Percentiles rank a stretch among this genome's conserved stretches.
phyloP scores from a whole-genome alignment of 2,888 invertebrate genomes.

The Drosophila gaucha region DNA sequence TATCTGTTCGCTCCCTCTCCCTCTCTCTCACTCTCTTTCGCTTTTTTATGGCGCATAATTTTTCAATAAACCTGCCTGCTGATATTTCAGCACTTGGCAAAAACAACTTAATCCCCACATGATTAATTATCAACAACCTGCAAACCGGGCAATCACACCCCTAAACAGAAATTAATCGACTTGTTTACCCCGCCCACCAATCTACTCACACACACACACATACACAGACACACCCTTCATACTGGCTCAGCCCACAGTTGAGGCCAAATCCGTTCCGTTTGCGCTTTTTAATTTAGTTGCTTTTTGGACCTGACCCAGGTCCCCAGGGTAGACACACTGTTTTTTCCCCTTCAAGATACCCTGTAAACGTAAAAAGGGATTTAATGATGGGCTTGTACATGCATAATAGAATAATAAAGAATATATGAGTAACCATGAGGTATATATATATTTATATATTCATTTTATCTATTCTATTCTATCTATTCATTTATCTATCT shows the following conservation, averaged over 20 bases:
- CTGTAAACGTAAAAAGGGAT: neutral
- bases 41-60: slow-evolving; percentile 58
- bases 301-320: slow-evolving; percentile 25
- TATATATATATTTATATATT: too few species aligned
- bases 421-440: too few species aligned
- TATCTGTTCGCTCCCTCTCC: neutral
- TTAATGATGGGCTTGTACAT: neutral
- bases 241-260: slow-evolving; percentile 9
- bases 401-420: too few species aligned
- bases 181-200: slow-evolving; percentile 33
- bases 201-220: neutral
- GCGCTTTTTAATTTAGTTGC: slow-evolving; percentile 73
- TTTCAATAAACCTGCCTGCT: slow-evolving; percentile 68
- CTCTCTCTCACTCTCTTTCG: slow-evolving; percentile 1
- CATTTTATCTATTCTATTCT: too few species aligned
- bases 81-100: slow-evolving; percentile 40
- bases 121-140: slow-evolving; percentile 77
- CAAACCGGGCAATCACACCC: slow-evolving; percentile 34
- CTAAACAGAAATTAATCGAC: slow-evolving; percentile 66
- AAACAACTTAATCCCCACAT: slow-evolving; percentile 73
- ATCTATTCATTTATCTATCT: neutral
- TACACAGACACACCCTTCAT: neutral
- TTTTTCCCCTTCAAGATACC: slow-evolving; percentile 7
- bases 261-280: slow-evolving; percentile 42
- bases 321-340: slow-evolving; percentile 52